These are phyloP conservation scores for Oryzias woworae DNA, from an alignment of 2,113 vertebrate species.

Conservation along the genomic window DNA sequence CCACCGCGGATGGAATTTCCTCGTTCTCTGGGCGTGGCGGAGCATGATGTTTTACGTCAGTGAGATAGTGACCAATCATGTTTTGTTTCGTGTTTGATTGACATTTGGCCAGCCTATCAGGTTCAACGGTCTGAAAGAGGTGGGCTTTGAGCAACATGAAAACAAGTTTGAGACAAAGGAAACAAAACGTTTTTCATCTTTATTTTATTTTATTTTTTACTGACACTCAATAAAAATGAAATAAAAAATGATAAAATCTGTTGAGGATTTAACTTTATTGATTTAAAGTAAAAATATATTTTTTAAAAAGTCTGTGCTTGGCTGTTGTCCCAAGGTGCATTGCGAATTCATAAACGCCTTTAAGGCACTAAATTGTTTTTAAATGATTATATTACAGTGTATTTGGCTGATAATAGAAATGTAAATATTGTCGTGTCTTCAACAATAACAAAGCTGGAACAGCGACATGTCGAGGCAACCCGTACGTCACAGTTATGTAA, in stretches of 20 bases:
- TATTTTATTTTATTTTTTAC: too few species aligned
- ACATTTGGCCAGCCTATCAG: slow-evolving; percentile 51
- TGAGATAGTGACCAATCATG: slow-evolving; percentile 43
- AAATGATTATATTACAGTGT: too few species aligned
- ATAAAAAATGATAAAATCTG: too few species aligned
- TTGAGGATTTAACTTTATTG: too few species aligned
- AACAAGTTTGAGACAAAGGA: slow-evolving; percentile 72
- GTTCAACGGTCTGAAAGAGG: slow-evolving; percentile 18
- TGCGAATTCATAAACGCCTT: neutral
- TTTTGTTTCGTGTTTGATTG: slow-evolving; percentile 47
- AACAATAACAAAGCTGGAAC: slow-evolving; percentile 30
- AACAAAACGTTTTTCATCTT: neutral
- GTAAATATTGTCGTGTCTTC: neutral
- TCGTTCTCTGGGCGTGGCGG: slow-evolving; percentile 55
- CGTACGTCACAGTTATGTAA: slow-evolving; percentile 60
- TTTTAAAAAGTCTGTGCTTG: neutral
- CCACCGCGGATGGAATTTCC: slow-evolving; percentile 63
- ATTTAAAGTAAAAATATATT: neutral
- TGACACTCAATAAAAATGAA: too few species aligned
- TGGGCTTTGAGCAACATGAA: slow-evolving; percentile 62
- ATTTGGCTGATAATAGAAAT: too few species aligned
- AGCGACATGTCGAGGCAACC: slow-evolving; percentile 45
- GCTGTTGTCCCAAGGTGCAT: slow-evolving; percentile 9
- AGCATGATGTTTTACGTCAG: slow-evolving; percentile 35
- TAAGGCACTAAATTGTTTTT: neutral